Evolutionary conservation across 2,888 invertebrate genomes (phyloP), one percentile per base, ranked within the genome.

Genomic region (Dicyrtoma fusca): DNA sequence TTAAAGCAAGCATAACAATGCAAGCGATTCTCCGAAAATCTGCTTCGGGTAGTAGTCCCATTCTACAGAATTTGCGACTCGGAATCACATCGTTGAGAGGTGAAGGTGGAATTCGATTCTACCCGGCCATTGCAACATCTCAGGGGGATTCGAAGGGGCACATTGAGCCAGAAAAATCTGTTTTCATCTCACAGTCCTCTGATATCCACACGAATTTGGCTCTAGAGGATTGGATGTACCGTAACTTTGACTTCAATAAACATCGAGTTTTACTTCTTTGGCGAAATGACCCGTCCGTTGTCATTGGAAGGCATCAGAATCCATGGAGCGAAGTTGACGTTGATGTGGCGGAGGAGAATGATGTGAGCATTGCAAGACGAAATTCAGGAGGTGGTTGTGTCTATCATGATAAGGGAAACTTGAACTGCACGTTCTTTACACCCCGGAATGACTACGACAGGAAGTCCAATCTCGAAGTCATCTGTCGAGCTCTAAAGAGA

Each of bases 331-430:
- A 99, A 84, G 91, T 93, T 1, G 92, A 97, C 83, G 85, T 94
- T 1, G 87, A 89, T 1, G 86, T 87, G 53, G 83, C 92, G 63
- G 83, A 86, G 75, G 88, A 89, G 63, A 86, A 87, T 53, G 90
- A 89, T 17, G 89, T 97, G 71, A 86, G 88, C 13, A 82, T 97
- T 74, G 97, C 92, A 0, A 88, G 99, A 72, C 88, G 99, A 53
- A 94, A 94, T 82, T 97, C 97, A 84, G 98, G 98, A 34, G 88
- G 99, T 74, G 98, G 97, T 26, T 91, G 97, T 3, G 97, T 99
- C 25, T 99, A 94, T 84, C 98, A 99, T 84, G 98, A 99, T 84
- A 85, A 88, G 76, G 97, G 96, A 72, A 97, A 96, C 85, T 86
- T 97, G 0, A 97, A 97, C 85, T 87, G 96, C 76, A 92, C 95